Conservation (phyloP, 1,140 invertebrate species). For the Ostrea denselamellosa region DNA sequence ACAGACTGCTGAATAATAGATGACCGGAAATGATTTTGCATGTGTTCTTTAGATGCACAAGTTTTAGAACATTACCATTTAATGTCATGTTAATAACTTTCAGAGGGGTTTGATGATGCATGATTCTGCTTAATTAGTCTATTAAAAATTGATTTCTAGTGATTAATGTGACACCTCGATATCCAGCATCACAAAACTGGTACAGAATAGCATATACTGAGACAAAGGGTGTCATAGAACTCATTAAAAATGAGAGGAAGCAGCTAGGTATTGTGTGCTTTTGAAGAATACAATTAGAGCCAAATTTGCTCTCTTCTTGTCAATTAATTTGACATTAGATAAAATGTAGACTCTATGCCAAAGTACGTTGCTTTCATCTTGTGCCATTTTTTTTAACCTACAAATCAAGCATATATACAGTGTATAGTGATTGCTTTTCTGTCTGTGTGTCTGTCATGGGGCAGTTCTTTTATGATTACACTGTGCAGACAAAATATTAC, state of each 20-base stretch:
- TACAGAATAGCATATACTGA: neutral
- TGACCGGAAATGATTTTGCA: neutral
- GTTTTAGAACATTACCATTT: too few relatives aligned
- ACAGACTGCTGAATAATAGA: too few relatives aligned
- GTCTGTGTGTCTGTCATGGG: too few relatives aligned
- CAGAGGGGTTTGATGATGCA: too few relatives aligned
- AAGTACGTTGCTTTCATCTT: neutral
- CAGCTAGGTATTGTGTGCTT: conserved; percentile 15
- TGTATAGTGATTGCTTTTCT: too few relatives aligned
- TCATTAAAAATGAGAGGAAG: neutral
- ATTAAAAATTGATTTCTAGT: conserved; percentile 1
- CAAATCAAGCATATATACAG: too few relatives aligned
- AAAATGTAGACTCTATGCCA: neutral
- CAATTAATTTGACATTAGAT: neutral
- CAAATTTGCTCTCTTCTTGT: too few relatives aligned
- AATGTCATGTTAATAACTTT: too few relatives aligned
- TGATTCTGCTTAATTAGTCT: too few relatives aligned
- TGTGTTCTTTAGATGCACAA: neutral
- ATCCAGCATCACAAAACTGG: neutral
- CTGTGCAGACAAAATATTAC: too few relatives aligned
- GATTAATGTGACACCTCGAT: neutral
- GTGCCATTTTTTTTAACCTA: neutral
- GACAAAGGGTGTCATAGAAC: neutral
- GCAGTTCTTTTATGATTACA: too few relatives aligned
- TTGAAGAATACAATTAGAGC: too few relatives aligned